Percentiles rank a stretch among this genome's conserved stretches.
phyloP scores from a whole-genome alignment of 2,888 invertebrate genomes.

The Melipona bicolor region DNA sequence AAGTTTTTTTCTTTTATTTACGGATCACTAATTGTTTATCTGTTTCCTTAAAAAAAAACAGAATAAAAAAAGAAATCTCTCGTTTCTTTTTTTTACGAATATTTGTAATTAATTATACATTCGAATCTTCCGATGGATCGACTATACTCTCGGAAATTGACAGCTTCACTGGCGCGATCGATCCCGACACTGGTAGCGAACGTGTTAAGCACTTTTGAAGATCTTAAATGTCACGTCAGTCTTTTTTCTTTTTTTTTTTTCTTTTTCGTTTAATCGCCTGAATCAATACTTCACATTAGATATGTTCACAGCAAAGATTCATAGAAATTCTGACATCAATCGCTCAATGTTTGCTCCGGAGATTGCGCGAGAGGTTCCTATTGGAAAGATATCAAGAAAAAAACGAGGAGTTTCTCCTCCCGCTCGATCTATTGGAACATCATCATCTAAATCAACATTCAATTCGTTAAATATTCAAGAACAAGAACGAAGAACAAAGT shows the following conservation, averaged over 20 bases:
- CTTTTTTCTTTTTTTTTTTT: conserved; percentile 58
- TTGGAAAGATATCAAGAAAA: conserved; percentile 15
- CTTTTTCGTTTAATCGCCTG: conserved; percentile 52
- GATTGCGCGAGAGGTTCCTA: conserved; percentile 17
- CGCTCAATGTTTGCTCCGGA: conserved; percentile 19
- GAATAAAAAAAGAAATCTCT: not conserved
- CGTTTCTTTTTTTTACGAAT: not conserved
- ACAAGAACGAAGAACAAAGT: not conserved
- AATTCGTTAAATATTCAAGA: not conserved
- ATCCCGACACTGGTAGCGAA: conserved; percentile 37
- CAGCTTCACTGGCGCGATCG: not conserved
- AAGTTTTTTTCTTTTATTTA: conserved; percentile 2
- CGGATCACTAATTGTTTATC: not conserved
- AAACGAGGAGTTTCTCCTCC: conserved; percentile 4
- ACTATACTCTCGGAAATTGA: not conserved
- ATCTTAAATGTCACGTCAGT: conserved; percentile 66
- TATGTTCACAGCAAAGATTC: conserved; percentile 54
- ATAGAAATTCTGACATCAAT: conserved; percentile 43
- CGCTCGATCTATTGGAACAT: conserved; percentile 16
- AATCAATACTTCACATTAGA: conserved; percentile 57
- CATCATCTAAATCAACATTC: not conserved
- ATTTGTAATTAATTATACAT: not conserved
- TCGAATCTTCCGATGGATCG: not conserved
- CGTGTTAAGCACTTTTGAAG: conserved; percentile 45
- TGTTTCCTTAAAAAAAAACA: not conserved